A percentile compares a stretch with the other conserved stretches of the same genome.
Conservation (phyloP, 2,888 invertebrate genomes). For the Hylaea fasciaria region DNA sequence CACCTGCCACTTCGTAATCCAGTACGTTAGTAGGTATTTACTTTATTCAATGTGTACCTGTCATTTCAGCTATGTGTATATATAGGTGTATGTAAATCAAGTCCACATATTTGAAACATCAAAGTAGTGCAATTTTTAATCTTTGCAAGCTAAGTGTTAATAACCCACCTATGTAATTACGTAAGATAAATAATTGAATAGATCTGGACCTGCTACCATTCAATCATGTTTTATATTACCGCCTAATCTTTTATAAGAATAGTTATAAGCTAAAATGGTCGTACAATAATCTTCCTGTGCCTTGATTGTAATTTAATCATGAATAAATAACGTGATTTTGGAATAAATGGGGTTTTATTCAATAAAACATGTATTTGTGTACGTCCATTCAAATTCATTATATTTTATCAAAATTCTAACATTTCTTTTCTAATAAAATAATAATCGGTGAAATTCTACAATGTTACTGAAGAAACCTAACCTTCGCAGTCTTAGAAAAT, state of each 20-base stretch:
- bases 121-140: too few relatives aligned
- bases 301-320: slow-evolving; percentile 3
- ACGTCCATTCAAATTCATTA: slow-evolving; percentile 42
- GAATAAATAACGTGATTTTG: slow-evolving; percentile 13
- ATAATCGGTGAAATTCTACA: slow-evolving; percentile 32
- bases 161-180: slow-evolving; percentile 24
- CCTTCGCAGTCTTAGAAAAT: slow-evolving; percentile 53
- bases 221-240: background rate
- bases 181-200: background rate
- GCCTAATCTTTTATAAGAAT: slow-evolving; percentile 4
- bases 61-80: too few relatives aligned
- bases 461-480: slow-evolving; percentile 39
- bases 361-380: slow-evolving; percentile 33
- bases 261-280: background rate
- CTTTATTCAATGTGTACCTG: background rate
- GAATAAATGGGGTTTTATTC: slow-evolving; percentile 14
- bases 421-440: slow-evolving; percentile 44
- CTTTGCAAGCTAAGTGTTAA: slow-evolving; percentile 1
- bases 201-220: slow-evolving; percentile 1
- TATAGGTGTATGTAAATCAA: too few relatives aligned
- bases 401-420: slow-evolving; percentile 55
- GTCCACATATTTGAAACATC: too few relatives aligned
- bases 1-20: slow-evolving; percentile 57
- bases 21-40: background rate
- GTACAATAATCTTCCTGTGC: too few relatives aligned